Evolutionary conservation across 1,140 invertebrate genomes (phyloP), one percentile per base, ranked within the genome.

Genomic region (Glomeris maerens): DNA sequence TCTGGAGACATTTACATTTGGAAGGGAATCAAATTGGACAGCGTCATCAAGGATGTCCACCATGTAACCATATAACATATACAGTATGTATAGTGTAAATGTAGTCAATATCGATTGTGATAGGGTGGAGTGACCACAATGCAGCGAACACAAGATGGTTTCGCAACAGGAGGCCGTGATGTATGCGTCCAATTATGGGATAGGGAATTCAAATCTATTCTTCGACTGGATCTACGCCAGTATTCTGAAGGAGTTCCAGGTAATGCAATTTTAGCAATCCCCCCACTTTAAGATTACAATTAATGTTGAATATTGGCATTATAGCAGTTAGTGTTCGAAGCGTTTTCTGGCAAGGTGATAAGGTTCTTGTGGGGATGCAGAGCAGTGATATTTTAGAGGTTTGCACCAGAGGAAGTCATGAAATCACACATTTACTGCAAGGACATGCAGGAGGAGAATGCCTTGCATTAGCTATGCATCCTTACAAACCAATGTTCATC

Each of bases 291-390:
- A n/a, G n/a, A n/a, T n/a, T n/a, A n/a, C n/a, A n/a, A n/a, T n/a
- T n/a, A n/a, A n/a, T n/a, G n/a, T n/a, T n/a, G n/a, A n/a, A n/a
- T n/a, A n/a, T n/a, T n/a, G n/a, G n/a, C n/a, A n/a, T n/a, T n/a
- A n/a, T n/a, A n/a, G 14, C 55, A 45, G 45, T 58, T 55, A 28
- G 55, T 55, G 49, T 57, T 54, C 0, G 56, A 36, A 39, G 53
- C 53, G 53, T 58, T 55, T 17, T 45, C 13, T 23, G 42, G 25
- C 13, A 44, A 28, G 28, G 46, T 40, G 5, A 49, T 31, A 4
- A 36, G 38, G 17, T 51, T 46, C 20, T 56, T 27, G 27, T 58
- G 10, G 41, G 41, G 7, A 44, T 22, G 7, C 41, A 21, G 41
- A 44, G 20, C 7, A 21, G 41, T 10, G 41, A 44, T 20, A 44